phyloP scores from a whole-genome alignment of 2,113 vertebrate genomes.

The Poeciliopsis occidentalis region DNA sequence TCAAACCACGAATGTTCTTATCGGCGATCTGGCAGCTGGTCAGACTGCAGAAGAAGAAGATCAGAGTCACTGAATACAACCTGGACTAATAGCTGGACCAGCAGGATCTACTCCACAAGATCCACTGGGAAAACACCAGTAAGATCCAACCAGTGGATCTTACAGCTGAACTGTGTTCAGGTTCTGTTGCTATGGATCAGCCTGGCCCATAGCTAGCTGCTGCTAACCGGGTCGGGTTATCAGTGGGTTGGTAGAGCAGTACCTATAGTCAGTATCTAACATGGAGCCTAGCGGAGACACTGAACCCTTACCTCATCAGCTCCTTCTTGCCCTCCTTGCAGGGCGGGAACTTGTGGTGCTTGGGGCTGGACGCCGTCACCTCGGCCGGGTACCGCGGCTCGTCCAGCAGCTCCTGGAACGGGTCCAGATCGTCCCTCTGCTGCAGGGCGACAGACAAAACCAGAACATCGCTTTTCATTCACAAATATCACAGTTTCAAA shows the following conservation, averaged over 20 bases:
- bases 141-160: no score
- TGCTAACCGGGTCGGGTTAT: not conserved
- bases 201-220: no score
- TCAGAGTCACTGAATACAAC: not conserved
- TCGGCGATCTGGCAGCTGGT: conserved; percentile 96
- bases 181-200: not conserved
- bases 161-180: no score
- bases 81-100: not conserved
- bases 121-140: not conserved
- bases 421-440: conserved; percentile 91
- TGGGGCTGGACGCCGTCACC: conserved; percentile 92
- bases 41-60: conserved; percentile 81
- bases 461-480: conserved; percentile 26
- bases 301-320: conserved; percentile 90
- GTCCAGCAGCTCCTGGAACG: conserved; percentile 94
- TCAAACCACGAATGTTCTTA: conserved; percentile 94
- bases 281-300: no score
- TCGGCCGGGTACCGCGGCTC: conserved; percentile 91
- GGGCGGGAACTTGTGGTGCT: conserved; percentile 92
- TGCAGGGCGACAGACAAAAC: conserved; percentile 54
- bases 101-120: not conserved
- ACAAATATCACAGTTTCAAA: no score
- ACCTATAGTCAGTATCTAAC: no score
- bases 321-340: conserved; percentile 99
- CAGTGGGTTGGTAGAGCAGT: no score